Evolutionary conservation across 2,888 invertebrate species (phyloP).

Genomic region (Disparrhopalites patrizii): DNA sequence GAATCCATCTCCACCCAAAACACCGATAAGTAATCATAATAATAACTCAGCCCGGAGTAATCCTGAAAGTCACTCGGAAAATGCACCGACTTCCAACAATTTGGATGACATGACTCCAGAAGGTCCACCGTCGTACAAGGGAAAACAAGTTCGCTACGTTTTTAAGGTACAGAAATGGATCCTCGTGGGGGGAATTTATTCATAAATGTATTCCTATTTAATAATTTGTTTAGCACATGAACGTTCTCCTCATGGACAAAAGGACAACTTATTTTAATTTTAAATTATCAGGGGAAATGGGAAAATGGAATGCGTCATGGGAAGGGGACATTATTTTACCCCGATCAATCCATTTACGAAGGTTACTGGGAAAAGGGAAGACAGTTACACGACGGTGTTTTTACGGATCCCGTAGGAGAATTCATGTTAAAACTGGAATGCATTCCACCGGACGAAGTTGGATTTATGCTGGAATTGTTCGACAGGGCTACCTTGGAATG

Average conservation of each 20-base stretch:
- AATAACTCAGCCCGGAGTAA: background rate
- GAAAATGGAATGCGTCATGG: conserved; percentile 40
- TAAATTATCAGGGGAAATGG: conserved; percentile 33
- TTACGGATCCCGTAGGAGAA: conserved; percentile 41
- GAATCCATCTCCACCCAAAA: background rate
- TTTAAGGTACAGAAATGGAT: conserved; percentile 7
- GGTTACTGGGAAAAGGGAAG: conserved; percentile 43
- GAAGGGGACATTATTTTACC: conserved; percentile 43
- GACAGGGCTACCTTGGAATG: conserved; percentile 41
- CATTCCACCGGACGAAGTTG: conserved; percentile 25
- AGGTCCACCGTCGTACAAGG: too few species aligned
- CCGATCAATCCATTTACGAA: conserved; percentile 42
- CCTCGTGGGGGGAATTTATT: background rate
- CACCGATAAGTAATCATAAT: conserved; percentile 3
- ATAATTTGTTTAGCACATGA: background rate
- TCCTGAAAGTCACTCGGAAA: too few species aligned
- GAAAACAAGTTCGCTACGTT: too few species aligned
- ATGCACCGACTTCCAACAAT: too few species aligned
- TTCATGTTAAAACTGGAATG: conserved; percentile 29
- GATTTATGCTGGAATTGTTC: conserved; percentile 32
- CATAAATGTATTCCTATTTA: background rate
- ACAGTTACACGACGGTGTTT: conserved; percentile 40
- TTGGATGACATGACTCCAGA: too few species aligned
- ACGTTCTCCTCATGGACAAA: too few species aligned
- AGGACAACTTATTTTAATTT: background rate